Evolutionary conservation across 2,888 invertebrate species (phyloP).

Genomic region (Silvanus unidentatus): DNA sequence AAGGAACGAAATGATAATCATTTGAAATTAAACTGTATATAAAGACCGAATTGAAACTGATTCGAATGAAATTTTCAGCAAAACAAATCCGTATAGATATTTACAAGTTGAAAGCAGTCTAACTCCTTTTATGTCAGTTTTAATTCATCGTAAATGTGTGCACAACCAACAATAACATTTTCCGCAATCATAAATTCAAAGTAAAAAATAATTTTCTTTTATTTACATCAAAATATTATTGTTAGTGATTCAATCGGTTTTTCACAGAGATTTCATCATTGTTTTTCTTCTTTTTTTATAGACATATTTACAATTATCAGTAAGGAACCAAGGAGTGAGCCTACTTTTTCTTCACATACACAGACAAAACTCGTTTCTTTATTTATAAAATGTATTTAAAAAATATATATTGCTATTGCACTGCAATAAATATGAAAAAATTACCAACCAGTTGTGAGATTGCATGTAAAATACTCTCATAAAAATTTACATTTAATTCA

Average conservation of each 20-base stretch:
- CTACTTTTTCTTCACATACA: constrained; percentile 30
- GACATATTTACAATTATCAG: constrained; percentile 21
- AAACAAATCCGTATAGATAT: constrained; percentile 20
- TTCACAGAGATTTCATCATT: background rate
- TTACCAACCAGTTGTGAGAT: no score
- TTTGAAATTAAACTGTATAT: no score
- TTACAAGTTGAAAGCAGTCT: constrained; percentile 28
- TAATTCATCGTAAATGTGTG: no score
- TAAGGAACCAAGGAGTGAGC: constrained; percentile 38
- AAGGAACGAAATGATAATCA: no score
- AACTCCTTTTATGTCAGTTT: constrained; percentile 30
- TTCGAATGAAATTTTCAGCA: constrained; percentile 26
- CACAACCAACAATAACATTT: background rate
- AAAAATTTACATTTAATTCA: no score
- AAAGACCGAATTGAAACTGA: background rate
- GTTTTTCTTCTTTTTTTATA: constrained; percentile 18
- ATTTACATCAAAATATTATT: constrained; percentile 17
- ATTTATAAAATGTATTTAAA: no score
- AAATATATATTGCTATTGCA: no score
- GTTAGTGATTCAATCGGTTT: no score
- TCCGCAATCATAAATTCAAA: no score
- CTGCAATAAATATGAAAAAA: no score
- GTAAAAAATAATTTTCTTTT: constrained; percentile 24
- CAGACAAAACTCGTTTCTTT: background rate
- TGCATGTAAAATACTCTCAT: no score